Evolutionary conservation across 2,113 vertebrate species (phyloP), one percentile per base, ranked within the genome.

Genomic region (Rutilus rutilus): DNA sequence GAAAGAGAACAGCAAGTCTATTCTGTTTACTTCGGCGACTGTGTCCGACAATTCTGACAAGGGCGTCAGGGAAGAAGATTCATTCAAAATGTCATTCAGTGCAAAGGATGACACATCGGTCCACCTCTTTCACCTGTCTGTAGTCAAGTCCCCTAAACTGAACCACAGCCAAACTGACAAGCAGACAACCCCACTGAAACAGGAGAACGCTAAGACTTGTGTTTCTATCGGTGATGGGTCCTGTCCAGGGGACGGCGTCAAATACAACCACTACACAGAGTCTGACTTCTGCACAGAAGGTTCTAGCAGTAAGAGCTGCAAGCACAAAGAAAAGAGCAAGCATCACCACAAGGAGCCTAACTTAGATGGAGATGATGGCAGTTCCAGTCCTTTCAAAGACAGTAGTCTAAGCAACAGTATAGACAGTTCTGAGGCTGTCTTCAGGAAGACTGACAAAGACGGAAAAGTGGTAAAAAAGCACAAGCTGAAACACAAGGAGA

Each of bases 281-380:
- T 87, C 96, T 12, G 97, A 99, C 78, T 97, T 95, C 90, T 93
- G 96, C 39, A 94, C 96, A 1, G 98, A 99, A 93, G 96, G 96
- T 90, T 97, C 96, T 83, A 99, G 96, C 93, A 95, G 96, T 82
- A 98, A 97, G 82, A 96, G 96, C 71, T 97, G 94, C 50, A 99
- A 99, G 89, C 97, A 98, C 94, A 99, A 97, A 91, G 97, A 99
- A 84, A 99, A 99, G 93, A 98, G 93, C 93, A 99, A 99, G 81
- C 97, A 98, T 81, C 95, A 96, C 86, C 97, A 97, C 85, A 98
- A 97, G 89, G 98, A 99, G 84, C 91, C 95, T 47, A 92, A 94
- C 23, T 89, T 95, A 78, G 98, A 98, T 15, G 95, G 94, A 65
- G 96, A 96, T 59, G 96, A 96, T 81, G 95, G 97, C 39, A 97